Percentiles rank a stretch among this genome's conserved stretches.
Evolutionary conservation across 30 jellyfish, hydroid and myxozoan genomes (phyloP).

Genomic region (Aurelia sp.): DNA sequence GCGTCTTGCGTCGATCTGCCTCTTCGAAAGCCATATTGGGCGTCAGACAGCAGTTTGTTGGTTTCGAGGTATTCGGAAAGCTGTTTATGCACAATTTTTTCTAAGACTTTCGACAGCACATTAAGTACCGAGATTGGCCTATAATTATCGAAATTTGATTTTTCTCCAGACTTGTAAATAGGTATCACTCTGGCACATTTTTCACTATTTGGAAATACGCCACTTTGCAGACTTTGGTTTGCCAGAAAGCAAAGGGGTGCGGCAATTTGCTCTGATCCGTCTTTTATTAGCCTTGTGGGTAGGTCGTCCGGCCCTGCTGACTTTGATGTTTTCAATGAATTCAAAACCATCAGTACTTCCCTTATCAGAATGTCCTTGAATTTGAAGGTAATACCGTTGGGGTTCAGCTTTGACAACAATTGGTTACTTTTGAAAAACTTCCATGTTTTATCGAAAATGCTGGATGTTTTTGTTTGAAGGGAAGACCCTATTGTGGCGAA

Average conservation of each 20-base stretch:
- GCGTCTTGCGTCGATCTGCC: slow-evolving; percentile 16
- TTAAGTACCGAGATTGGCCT: no score
- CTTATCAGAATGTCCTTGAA: slow-evolving; percentile 36
- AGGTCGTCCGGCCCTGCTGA: slow-evolving; percentile 45
- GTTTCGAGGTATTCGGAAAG: slow-evolving; percentile 37
- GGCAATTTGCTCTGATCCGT: slow-evolving; percentile 57
- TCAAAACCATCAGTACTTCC: slow-evolving; percentile 59
- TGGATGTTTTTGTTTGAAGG: slow-evolving; percentile 29
- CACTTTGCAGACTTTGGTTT: slow-evolving; percentile 37
- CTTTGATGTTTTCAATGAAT: slow-evolving; percentile 37
- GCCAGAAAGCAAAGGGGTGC: slow-evolving; percentile 59
- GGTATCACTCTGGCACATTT: slow-evolving; percentile 36
- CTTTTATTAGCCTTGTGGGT: slow-evolving; percentile 57
- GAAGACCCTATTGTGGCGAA: slow-evolving; percentile 59
- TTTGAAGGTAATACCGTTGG: slow-evolving; percentile 39
- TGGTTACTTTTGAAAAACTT: slow-evolving; percentile 24
- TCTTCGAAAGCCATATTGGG: no score
- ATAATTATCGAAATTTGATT: no score
- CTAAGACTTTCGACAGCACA: no score
- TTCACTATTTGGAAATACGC: slow-evolving; percentile 62
- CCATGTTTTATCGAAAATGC: slow-evolving; percentile 24
- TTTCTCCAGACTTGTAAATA: no score
- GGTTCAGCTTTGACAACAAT: slow-evolving; percentile 42
- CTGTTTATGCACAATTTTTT: slow-evolving; percentile 5
- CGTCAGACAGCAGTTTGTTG: neutral